phyloP scores from a whole-genome alignment of 1,140 invertebrate species.

The Bombus haemorrhoidalis region DNA sequence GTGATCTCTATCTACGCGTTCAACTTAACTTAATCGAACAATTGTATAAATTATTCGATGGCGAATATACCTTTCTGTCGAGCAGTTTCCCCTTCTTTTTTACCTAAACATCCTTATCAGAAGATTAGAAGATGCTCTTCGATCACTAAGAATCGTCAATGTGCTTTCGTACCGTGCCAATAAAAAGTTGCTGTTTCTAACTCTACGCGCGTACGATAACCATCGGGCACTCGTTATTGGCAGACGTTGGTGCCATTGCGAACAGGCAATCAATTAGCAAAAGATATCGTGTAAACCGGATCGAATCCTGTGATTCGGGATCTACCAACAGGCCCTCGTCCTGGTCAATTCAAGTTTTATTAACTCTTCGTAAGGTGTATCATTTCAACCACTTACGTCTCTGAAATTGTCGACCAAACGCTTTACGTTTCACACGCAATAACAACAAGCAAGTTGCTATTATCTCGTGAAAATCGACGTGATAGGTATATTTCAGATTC shows the following conservation, averaged over 20 bases:
- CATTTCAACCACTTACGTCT: not conserved
- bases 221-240: not conserved
- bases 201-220: not conserved
- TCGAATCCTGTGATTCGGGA: not conserved
- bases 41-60: no score
- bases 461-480: not conserved
- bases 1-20: no score
- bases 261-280: not conserved
- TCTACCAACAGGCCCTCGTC: not conserved
- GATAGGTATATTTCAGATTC: not conserved
- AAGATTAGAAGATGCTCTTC: not conserved
- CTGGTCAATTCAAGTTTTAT: not conserved
- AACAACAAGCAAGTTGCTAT: not conserved
- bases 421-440: not conserved
- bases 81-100: not conserved
- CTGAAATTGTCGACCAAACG: not conserved
- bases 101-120: not conserved
- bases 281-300: not conserved
- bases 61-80: no score
- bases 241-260: not conserved
- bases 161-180: fast-evolving
- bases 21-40: fast-evolving
- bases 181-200: not conserved
- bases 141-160: not conserved
- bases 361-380: not conserved